Evolutionary conservation across 2,888 invertebrate species (phyloP).

Genomic region (Tenthredo scrophulariae): DNA sequence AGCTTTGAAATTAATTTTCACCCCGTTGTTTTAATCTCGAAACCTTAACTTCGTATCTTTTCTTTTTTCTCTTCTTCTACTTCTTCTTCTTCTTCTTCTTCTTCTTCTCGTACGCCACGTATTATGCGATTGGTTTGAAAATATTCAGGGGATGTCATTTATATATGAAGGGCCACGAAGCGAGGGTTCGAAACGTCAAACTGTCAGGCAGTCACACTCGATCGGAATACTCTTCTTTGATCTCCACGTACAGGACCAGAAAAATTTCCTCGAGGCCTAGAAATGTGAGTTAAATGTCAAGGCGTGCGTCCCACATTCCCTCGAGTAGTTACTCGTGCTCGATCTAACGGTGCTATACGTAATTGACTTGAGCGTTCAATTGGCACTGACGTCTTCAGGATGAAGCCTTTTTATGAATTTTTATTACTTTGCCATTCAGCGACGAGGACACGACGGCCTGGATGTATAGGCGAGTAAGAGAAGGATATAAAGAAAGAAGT

Average conservation of each 20-base stretch:
- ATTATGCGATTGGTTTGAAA: background rate
- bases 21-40: background rate
- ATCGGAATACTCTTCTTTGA: conserved; percentile 3
- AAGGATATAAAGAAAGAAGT: background rate
- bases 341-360: background rate
- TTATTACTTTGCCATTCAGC: conserved; percentile 21
- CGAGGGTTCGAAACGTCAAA: conserved; percentile 6
- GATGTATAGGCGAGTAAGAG: background rate
- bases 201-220: conserved; percentile 5
- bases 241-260: background rate
- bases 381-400: conserved; percentile 3
- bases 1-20: background rate
- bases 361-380: conserved; percentile 12
- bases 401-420: background rate
- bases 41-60: background rate
- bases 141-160: background rate
- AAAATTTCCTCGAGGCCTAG: background rate
- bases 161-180: background rate
- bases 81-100: background rate
- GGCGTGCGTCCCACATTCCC: conserved; percentile 31
- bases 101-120: background rate
- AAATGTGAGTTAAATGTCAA: conserved; percentile 28
- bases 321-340: conserved; percentile 24
- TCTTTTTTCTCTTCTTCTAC: background rate
- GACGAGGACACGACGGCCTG: background rate